phyloP scores from a whole-genome alignment of 2,797 vertebrate species.

The Myotis planiceps region DNA sequence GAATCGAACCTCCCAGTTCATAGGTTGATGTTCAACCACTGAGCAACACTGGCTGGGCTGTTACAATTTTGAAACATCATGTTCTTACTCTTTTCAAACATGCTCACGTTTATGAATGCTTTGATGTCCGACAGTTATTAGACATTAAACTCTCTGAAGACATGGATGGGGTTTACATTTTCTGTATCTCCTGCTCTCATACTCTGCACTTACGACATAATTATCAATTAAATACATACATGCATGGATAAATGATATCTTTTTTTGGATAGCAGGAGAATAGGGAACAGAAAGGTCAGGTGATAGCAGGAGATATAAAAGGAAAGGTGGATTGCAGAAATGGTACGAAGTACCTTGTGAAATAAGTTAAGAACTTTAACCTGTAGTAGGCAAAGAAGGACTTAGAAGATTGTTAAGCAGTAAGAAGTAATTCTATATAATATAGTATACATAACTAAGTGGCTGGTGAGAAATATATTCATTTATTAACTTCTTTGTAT shows the following conservation, averaged over 20 bases:
- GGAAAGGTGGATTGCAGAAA: background rate
- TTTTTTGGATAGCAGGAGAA: background rate
- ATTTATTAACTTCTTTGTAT: slow-evolving; percentile 52
- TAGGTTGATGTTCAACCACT: too few species aligned
- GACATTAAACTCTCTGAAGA: background rate
- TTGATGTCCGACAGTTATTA: background rate
- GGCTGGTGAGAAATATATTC: background rate
- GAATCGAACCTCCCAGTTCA: too few species aligned
- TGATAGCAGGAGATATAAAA: background rate
- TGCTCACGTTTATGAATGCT: background rate
- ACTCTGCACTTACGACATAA: background rate
- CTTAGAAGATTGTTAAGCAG: background rate
- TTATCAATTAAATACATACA: background rate
- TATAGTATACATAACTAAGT: background rate
- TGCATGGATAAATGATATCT: background rate
- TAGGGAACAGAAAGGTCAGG: background rate
- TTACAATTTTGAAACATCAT: background rate
- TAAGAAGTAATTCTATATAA: background rate
- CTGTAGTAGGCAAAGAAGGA: background rate
- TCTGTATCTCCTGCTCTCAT: background rate
- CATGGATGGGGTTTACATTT: background rate
- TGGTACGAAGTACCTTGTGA: background rate
- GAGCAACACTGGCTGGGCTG: too few species aligned
- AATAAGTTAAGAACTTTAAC: background rate
- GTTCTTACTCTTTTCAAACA: background rate